These are phyloP conservation scores for Gavialis gangeticus DNA, from an alignment of 2,113 vertebrate genomes.

Conservation along the genomic window DNA sequence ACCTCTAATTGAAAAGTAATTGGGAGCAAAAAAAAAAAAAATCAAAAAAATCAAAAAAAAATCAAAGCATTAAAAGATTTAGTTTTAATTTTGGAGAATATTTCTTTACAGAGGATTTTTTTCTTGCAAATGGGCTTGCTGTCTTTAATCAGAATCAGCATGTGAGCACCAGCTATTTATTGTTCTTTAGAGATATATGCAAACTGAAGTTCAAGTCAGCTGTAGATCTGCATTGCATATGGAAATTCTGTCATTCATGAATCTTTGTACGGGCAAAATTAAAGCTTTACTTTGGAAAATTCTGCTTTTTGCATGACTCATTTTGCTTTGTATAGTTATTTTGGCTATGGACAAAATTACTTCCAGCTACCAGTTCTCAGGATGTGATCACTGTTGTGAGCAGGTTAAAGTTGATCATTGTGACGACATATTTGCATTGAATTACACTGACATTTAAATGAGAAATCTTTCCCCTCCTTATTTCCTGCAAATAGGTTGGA, in stretches of 20 bases:
- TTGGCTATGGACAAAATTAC: neutral
- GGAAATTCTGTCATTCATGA: neutral
- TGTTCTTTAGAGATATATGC: neutral
- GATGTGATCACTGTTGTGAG: neutral
- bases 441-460: neutral
- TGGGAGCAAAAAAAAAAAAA: constrained; percentile 19
- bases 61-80: constrained; percentile 10
- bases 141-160: neutral
- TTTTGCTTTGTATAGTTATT: neutral
- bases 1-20: constrained; percentile 36
- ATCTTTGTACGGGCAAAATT: neutral
- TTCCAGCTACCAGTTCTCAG: rapidly evolving
- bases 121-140: neutral
- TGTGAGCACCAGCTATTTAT: neutral
- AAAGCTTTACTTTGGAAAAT: neutral
- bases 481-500: neutral
- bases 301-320: neutral
- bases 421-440: neutral
- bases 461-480: neutral
- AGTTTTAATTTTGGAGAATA: neutral
- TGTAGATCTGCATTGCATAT: neutral
- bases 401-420: neutral
- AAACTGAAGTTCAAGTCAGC: neutral
- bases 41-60: neutral
- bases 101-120: neutral